Evolutionary conservation across 1,140 invertebrate species (phyloP), one percentile per base, ranked within the genome.

Genomic region (Pseudomyrmex concolor): DNA sequence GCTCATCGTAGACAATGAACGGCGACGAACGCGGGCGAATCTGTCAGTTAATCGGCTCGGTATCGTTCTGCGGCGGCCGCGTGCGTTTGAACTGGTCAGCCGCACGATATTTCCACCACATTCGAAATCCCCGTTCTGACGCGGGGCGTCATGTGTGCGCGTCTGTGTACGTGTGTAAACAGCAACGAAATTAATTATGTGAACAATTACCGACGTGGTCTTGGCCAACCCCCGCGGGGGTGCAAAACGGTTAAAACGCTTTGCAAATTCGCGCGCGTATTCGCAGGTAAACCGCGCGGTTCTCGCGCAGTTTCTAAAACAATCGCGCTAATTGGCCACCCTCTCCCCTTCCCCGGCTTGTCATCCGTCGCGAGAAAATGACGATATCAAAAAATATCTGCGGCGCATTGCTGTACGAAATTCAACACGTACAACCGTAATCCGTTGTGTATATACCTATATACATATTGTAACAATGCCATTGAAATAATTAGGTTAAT

Each of bases 1-100:
- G 55, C 74, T 85, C 66, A 45, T 84, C 74, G 45, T 60, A 84
- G 84, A 86, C 78, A 81, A 80, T 73, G 34, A 34, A 34, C 34
- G 34, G 34, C 34, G 34, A 1, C 34, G 54, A 19, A 12, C 48
- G 19, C 60, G 22, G 22, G 50, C 48, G 54, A 86, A 86, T 86
- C 80, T 55, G 63, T 81, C 45, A 57, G 57, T 51, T 59, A 70
- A 73, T 70, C 63, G 74, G 60, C 43, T 19, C 60, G 13, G 51
- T 72, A 81, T 70, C 55, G 55, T 67, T 59, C 45, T 60, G 66
- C 48, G 19, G 43, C 34, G 8, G 19, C 45, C 50, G 60, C 34
- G 34, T 34, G 70, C 22, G 55, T 57, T 70, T 66, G 48, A 64
- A 60, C 22, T 45, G 22, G 51, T 62, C 19, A 43, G 19, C 64